A percentile compares a stretch with the other conserved stretches of the same genome.
Evolutionary conservation across 2,113 vertebrate genomes (phyloP).

Genomic region (Hyperopisus bebe): DNA sequence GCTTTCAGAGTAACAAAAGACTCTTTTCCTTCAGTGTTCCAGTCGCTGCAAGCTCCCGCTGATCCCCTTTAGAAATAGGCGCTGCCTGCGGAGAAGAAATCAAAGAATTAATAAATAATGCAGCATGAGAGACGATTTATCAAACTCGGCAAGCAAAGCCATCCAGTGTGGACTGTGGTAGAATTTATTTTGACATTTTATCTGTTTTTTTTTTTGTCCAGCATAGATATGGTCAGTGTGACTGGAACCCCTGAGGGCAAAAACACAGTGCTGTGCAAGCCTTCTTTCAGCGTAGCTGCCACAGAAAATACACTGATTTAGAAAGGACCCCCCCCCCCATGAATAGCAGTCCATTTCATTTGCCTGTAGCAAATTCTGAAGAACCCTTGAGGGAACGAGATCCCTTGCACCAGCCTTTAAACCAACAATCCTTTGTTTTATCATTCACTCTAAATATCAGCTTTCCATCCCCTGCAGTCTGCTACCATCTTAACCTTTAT

Average conservation of each 20-base stretch:
- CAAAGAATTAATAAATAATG: conserved; percentile 53
- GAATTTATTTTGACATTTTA: conserved; percentile 26
- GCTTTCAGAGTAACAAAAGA: conserved; percentile 57
- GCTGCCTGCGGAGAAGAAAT: conserved; percentile 47
- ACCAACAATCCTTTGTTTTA: conserved; percentile 23
- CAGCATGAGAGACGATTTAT: conserved; percentile 52
- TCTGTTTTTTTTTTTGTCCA: conserved; percentile 18
- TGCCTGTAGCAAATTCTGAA: conserved; percentile 32
- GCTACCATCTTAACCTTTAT: not conserved
- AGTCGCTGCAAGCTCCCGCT: conserved; percentile 35
- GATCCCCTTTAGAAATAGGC: conserved; percentile 47
- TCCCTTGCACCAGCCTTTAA: conserved; percentile 19
- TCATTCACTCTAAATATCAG: conserved; percentile 40
- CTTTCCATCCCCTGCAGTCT: conserved; percentile 21
- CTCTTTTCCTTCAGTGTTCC: conserved; percentile 40
- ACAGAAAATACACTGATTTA: not conserved
- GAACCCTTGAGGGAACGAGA: conserved; percentile 40
- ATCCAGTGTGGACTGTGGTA: conserved; percentile 46
- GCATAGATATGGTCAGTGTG: conserved; percentile 11
- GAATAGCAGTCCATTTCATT: conserved; percentile 20
- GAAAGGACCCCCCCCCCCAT: conserved; percentile 7
- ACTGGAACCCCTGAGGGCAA: conserved; percentile 11
- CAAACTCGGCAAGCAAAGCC: conserved; percentile 50
- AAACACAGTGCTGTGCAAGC: conserved; percentile 25
- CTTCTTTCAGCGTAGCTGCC: not conserved